Percentiles rank a stretch among this genome's conserved stretches.
These are phyloP conservation scores for Bombus cullumanus DNA, from an alignment of 1,140 invertebrate species.

Conservation along the genomic window DNA sequence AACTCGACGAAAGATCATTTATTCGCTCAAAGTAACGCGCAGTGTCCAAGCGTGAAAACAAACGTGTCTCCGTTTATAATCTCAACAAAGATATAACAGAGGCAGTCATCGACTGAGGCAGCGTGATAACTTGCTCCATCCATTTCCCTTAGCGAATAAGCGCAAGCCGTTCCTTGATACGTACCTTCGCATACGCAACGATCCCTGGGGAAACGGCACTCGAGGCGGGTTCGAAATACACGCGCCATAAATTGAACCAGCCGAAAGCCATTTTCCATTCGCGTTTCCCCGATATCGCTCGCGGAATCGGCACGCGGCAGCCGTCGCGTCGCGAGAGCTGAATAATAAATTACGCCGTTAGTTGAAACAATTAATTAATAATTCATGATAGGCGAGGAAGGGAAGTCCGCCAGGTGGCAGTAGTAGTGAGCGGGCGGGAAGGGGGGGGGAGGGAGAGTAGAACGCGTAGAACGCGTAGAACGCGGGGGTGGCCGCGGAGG, in stretches of 20 bases:
- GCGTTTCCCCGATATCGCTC: constrained; percentile 54
- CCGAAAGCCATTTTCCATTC: constrained; percentile 60
- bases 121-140: neutral
- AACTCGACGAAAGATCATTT: no score
- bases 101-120: neutral
- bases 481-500: constrained; percentile 72
- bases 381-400: constrained; percentile 82
- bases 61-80: neutral
- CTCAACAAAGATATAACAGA: neutral
- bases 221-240: neutral
- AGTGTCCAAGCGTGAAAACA: neutral
- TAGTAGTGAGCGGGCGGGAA: constrained; percentile 17
- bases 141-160: neutral
- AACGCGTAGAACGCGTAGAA: constrained; percentile 12
- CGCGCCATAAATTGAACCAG: constrained; percentile 38
- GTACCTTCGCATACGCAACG: neutral
- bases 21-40: no score
- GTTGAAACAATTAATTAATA: constrained; percentile 84
- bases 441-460: neutral
- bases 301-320: constrained; percentile 63
- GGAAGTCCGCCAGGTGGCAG: constrained; percentile 73
- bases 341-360: constrained; percentile 82
- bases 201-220: neutral
- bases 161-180: neutral
- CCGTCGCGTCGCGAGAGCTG: constrained; percentile 73